phyloP scores from a whole-genome alignment of 2,797 vertebrate genomes.

The Chelon auratus region DNA sequence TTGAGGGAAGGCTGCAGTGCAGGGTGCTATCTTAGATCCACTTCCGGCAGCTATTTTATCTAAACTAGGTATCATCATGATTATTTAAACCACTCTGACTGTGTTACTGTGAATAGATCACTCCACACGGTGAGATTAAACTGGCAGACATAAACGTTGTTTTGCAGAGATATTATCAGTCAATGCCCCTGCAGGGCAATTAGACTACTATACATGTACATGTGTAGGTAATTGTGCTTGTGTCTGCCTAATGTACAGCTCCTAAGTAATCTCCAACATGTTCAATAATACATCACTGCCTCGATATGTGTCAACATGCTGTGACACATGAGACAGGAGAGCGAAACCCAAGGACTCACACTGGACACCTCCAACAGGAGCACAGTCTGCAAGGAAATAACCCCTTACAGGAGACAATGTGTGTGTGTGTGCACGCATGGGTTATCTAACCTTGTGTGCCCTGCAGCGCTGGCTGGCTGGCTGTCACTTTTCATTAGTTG shows the following conservation, averaged over 20 bases:
- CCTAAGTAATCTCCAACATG: constrained; percentile 49
- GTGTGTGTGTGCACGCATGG: constrained; percentile 37
- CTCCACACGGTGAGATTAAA: constrained; percentile 27
- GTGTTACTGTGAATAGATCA: constrained; percentile 28
- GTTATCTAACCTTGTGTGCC: constrained; percentile 56
- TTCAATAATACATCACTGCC: constrained; percentile 76
- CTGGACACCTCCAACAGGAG: constrained; percentile 67
- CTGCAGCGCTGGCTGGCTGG: constrained; percentile 48
- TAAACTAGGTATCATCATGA: constrained; percentile 7
- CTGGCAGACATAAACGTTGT: background rate
- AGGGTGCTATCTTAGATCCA: background rate
- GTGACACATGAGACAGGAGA: constrained; percentile 73
- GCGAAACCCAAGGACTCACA: constrained; percentile 70
- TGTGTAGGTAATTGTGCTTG: constrained; percentile 54
- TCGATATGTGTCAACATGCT: constrained; percentile 67
- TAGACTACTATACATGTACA: constrained; percentile 50
- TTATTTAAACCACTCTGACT: constrained; percentile 24
- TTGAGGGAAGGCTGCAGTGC: background rate
- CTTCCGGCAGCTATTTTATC: constrained; percentile 13
- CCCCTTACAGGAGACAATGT: constrained; percentile 42
- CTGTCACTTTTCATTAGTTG: constrained; percentile 71
- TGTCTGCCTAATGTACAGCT: constrained; percentile 63
- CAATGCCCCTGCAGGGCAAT: constrained; percentile 57
- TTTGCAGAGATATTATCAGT: constrained; percentile 44
- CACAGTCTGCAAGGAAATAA: constrained; percentile 64